phyloP scores from a whole-genome alignment of 2,113 vertebrate genomes.

The Emydura subglobosa region DNA sequence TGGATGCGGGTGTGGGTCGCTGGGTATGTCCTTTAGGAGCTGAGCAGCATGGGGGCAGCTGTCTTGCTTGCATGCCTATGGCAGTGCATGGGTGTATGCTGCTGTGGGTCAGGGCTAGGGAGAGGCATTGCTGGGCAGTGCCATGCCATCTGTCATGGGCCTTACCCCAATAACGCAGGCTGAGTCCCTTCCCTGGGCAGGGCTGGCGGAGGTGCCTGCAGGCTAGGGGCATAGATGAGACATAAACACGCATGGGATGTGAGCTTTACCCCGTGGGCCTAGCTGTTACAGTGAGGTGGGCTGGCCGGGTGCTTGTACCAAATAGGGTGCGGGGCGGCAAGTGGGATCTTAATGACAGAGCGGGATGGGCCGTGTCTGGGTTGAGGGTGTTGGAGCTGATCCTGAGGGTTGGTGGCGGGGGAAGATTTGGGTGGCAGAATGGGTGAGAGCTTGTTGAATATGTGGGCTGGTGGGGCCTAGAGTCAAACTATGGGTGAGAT shows the following conservation, averaged over 20 bases:
- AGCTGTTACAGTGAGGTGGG: neutral
- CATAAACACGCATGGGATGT: neutral
- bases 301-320: neutral
- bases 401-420: too few species aligned
- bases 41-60: too few species aligned
- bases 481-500: neutral
- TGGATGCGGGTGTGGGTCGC: too few species aligned
- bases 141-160: neutral
- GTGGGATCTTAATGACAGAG: neutral
- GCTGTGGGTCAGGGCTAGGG: too few species aligned
- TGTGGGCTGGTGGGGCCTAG: neutral
- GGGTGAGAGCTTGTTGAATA: neutral
- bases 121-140: neutral
- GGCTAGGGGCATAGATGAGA: neutral
- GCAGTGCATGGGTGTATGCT: neutral
- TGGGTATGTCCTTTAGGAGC: too few species aligned
- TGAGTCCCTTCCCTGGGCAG: neutral
- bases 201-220: neutral
- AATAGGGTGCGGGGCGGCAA: neutral
- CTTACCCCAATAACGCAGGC: neutral
- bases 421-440: neutral
- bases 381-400: too few species aligned
- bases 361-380: neutral
- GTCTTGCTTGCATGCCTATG: too few species aligned
- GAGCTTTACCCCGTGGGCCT: neutral